Evolutionary conservation across 2,797 vertebrate species (phyloP), one percentile per base, ranked within the genome.

Genomic region (Sebastes matsubarae): DNA sequence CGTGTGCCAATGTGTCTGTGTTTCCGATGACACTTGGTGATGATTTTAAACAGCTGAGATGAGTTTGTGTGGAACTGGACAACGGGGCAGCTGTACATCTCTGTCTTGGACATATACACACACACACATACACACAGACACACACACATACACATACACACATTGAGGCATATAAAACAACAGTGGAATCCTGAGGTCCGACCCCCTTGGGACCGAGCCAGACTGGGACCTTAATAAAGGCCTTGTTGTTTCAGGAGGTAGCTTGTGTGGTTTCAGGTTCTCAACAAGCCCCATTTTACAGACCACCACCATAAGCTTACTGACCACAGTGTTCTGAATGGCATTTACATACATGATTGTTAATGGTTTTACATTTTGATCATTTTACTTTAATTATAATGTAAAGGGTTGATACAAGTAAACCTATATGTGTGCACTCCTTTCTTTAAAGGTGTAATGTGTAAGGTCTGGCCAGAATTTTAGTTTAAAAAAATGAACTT

Each of bases 171-270:
- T 67, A 94, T 89, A 93, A 46, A 92, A 93, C 91, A 93, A 92
- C 88, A 85, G 90, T 82, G 93, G 92, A 93, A 92, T 94, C 87
- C 81, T 85, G 79, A 92, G 77, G 89, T 90, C 84, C 63, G 77
- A 86, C 88, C 89, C 92, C 82, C 87, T 87, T 84, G 92, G 91
- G 92, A 88, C 78, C 36, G 38, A 86, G 87, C 87, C 93, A 90
- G 92, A 86, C 67, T 72, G 80, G 87, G 88, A 90, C 91, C 85
- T 94, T 93, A 93, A 94, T 94, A 93, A 94, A 92, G 84, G 89
- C 72, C 85, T 92, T 95, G 93, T 95, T 95, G 93, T 95, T 94
- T 94, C 94, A 94, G 94, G 93, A 92, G 92, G 89, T 81, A 66
- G 87, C 87, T 73, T 82, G 68, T 85, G 90, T 70, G 86, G 90